Percentiles rank a stretch among this genome's conserved stretches.
Conservation (phyloP, 2,797 vertebrate genomes). For the Tokudaia muenninki region DNA sequence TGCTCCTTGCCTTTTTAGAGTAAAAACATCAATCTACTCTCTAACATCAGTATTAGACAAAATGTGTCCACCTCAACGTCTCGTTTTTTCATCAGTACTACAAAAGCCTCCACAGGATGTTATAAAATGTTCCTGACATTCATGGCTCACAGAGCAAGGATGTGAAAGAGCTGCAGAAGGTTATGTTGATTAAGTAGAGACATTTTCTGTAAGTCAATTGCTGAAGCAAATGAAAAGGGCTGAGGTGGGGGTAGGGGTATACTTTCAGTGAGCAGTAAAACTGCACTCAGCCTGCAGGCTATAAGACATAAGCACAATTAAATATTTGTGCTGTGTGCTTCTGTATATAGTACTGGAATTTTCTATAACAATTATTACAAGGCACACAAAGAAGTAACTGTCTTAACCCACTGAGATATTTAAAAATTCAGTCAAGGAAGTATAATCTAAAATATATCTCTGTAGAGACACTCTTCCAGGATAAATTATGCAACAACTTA, state of each 20-base stretch:
- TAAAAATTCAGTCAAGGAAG: conserved; percentile 75
- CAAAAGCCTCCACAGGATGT: conserved; percentile 71
- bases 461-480: not conserved
- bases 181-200: conserved; percentile 83
- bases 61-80: conserved; percentile 48
- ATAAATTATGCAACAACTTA: not conserved
- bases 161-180: conserved; percentile 83
- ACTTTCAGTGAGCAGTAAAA: conserved; percentile 75
- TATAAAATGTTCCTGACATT: conserved; percentile 83
- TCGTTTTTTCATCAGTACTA: conserved; percentile 79
- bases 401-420: conserved; percentile 57
- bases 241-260: conserved; percentile 56
- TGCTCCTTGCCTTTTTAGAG: conserved; percentile 32
- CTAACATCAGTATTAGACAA: conserved; percentile 19
- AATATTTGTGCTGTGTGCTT: conserved; percentile 65
- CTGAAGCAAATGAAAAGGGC: conserved; percentile 67
- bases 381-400: conserved; percentile 22
- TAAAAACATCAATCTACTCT: conserved; percentile 39
- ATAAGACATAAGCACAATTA: conserved; percentile 66
- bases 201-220: conserved; percentile 76
- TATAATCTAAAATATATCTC: not conserved
- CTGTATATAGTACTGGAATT: conserved; percentile 73
- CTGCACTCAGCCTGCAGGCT: conserved; percentile 67
- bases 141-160: conserved; percentile 77
- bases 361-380: conserved; percentile 66